Evolutionary conservation across 2,888 invertebrate species (phyloP).

Genomic region (Agriotes lineatus): DNA sequence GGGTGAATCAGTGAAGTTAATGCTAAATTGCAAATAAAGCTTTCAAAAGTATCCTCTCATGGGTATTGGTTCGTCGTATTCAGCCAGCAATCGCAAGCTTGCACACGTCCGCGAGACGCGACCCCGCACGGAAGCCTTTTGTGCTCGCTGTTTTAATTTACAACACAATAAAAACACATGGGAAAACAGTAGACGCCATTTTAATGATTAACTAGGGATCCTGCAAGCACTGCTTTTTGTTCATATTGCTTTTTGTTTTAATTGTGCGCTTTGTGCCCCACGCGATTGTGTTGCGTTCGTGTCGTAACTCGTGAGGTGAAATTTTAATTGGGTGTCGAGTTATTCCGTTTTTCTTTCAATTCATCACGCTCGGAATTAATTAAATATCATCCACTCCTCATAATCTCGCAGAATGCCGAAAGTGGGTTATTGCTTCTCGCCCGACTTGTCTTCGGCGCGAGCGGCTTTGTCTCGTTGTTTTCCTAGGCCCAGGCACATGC

Average conservation of each 20-base stretch:
- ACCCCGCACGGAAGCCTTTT: conserved; percentile 63
- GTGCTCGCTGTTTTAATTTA: conserved; percentile 67
- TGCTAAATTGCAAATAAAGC: conserved; percentile 45
- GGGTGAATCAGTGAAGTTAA: conserved; percentile 42
- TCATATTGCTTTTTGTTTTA: conserved; percentile 67
- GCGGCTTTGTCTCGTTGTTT: too few relatives aligned
- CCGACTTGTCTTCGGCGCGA: too few relatives aligned
- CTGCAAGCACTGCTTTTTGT: conserved; percentile 64
- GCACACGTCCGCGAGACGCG: conserved; percentile 60
- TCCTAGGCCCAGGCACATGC: too few relatives aligned
- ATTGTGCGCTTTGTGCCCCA: conserved; percentile 63
- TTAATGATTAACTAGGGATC: conserved; percentile 68
- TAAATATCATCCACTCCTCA: conserved; percentile 51
- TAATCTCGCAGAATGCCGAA: conserved; percentile 36
- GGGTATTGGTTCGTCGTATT: conserved; percentile 60
- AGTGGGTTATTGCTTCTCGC: conserved; percentile 1
- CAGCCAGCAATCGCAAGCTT: conserved; percentile 61
- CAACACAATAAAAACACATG: conserved; percentile 69
- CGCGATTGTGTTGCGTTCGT: conserved; percentile 64
- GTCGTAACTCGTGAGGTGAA: conserved; percentile 62
- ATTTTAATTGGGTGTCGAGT: conserved; percentile 66
- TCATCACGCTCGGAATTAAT: conserved; percentile 56
- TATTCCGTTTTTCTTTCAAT: conserved; percentile 57
- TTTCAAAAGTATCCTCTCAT: conserved; percentile 54
- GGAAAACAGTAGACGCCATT: conserved; percentile 69